Base-by-base conservation (phyloP, 2,888 invertebrate genomes). In the Ormyrus rosae region DNA sequence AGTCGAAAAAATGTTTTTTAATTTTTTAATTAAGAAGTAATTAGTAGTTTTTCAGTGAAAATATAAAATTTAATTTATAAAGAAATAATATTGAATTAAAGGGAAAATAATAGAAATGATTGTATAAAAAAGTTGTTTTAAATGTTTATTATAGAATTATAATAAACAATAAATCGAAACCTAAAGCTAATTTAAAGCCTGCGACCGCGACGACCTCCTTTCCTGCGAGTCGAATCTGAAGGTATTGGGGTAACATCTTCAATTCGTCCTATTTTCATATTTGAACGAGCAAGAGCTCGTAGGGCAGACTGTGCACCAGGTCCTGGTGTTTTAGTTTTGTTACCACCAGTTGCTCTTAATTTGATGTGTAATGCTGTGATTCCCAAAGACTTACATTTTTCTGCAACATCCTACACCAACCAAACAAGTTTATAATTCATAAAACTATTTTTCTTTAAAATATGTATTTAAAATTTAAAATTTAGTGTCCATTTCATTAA, bases 211-310 rank as follows among this genome's bases (percentile, higher is more conserved):
- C 99, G 96, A 92, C 99, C 99, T 91, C 99, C 99, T 97, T 99
- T 99, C 94, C 99, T 98, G 91, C 99, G 96, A 75, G 99, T 99
- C 83, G 98, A 96, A 92, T 99, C 99, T 78, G 99, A 98, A 88
- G 99, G 99, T 92, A 99, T 99, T 45, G 99, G 99, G 9, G 99
- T 99, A 9, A 99, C 99, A 93, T 99, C 99, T 92, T 97, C 99
- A 91, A 99, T 99, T 88, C 99, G 96, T 72, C 99, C 99, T 91
- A 99, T 99, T 92, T 99, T 99, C 98, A 99, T 99, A 88, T 97
- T 98, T 81, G 99, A 97, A 91, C 99, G 97, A 86, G 99, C 99
- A 86, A 99, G 93, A 87, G 99, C 99, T 87, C 99, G 94, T 74
- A 99, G 94, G 67, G 99, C 99, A 80, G 99, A 99, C 92, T 97